Conservation (phyloP, 92 coral and sea anemone species). For the Actinernus sp. region DNA sequence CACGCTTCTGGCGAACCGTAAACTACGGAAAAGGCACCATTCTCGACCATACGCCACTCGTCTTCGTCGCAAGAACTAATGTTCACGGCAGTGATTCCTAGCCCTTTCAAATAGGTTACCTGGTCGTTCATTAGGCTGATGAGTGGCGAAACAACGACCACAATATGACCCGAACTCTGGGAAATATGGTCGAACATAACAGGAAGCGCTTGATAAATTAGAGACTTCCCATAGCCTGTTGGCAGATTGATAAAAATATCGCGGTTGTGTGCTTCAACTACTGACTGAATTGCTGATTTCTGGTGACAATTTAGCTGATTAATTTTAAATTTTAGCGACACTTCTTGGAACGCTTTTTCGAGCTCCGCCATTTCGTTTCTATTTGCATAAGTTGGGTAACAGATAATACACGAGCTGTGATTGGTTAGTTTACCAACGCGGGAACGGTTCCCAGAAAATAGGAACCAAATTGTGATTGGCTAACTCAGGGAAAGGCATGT, state of each 20-base stretch:
- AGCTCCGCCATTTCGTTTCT: background rate
- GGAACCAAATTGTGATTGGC: too few species aligned
- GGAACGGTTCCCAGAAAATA: too few species aligned
- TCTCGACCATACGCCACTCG: conserved; percentile 34
- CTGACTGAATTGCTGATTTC: conserved; percentile 30
- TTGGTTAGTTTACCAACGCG: too few species aligned
- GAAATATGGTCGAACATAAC: conserved; percentile 25
- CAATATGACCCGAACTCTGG: conserved; percentile 34
- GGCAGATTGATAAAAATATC: conserved; percentile 41
- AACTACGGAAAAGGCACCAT: conserved; percentile 40
- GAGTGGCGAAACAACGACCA: conserved; percentile 54
- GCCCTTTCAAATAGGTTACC: conserved; percentile 31
- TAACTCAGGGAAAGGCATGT: too few species aligned
- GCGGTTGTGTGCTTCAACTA: conserved; percentile 13
- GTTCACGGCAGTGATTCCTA: conserved; percentile 51
- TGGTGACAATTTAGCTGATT: conserved; percentile 29
- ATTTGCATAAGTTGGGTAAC: too few species aligned
- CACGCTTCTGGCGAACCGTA: conserved; percentile 63
- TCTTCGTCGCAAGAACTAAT: conserved; percentile 17
- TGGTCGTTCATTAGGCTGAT: conserved; percentile 66
- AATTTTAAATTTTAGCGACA: conserved; percentile 21
- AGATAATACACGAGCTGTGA: too few species aligned
- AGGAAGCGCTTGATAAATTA: conserved; percentile 56
- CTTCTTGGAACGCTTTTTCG: background rate
- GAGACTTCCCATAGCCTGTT: conserved; percentile 54